These are phyloP conservation scores for Moxostoma hubbsi DNA, from an alignment of 2,797 vertebrate species.

Conservation along the genomic window DNA sequence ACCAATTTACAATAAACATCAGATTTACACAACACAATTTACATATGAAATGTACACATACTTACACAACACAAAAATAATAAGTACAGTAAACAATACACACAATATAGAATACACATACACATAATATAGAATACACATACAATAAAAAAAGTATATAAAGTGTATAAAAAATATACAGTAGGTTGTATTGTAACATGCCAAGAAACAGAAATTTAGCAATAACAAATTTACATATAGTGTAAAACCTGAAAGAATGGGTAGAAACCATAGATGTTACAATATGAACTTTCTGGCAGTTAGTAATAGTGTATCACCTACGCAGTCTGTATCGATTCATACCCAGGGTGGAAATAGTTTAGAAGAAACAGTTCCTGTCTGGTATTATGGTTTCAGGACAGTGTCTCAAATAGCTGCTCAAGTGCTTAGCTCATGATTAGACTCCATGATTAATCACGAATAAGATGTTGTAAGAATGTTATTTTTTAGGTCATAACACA, in stretches of 20 bases:
- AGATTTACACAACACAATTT: no score
- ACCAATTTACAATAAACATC: no score
- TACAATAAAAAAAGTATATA: no score
- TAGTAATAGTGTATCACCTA: slow-evolving; percentile 24
- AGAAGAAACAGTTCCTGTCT: slow-evolving; percentile 39
- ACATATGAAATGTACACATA: no score
- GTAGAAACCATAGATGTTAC: not conserved
- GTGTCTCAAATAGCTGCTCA: slow-evolving; percentile 47
- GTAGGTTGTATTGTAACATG: no score
- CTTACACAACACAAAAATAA: no score
- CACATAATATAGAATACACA: no score
- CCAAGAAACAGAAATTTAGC: no score
- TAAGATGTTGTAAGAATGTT: slow-evolving; percentile 10
- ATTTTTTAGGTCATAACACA: not conserved
- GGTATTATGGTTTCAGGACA: slow-evolving; percentile 49
- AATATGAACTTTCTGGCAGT: not conserved
- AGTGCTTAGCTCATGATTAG: slow-evolving; percentile 37
- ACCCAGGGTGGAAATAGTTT: slow-evolving; percentile 26
- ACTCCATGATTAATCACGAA: slow-evolving; percentile 17
- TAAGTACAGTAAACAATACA: no score
- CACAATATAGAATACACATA: no score
- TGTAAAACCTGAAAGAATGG: not conserved
- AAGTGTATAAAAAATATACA: no score
- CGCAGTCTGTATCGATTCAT: slow-evolving; percentile 12
- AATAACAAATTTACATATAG: not conserved